Conservation (phyloP, 2,888 invertebrate species). For the Clusia tigrina region DNA sequence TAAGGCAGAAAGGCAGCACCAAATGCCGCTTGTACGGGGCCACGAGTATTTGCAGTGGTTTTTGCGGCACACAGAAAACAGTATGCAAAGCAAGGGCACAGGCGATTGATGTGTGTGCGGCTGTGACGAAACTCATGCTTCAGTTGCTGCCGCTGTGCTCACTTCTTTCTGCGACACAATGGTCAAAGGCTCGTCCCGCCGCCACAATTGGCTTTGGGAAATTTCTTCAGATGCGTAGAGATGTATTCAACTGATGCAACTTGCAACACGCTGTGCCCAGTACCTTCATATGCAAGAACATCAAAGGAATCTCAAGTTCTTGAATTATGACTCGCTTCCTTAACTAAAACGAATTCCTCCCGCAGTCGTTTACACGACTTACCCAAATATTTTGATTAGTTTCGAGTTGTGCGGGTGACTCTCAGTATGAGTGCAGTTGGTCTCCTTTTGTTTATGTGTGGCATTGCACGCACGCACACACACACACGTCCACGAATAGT, state of each 20-base stretch:
- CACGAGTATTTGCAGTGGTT: not conserved
- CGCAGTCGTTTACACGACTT: too few relatives aligned
- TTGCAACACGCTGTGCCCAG: too few relatives aligned
- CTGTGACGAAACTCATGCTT: not conserved
- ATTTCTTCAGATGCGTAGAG: not conserved
- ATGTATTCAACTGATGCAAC: too few relatives aligned
- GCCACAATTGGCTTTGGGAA: not conserved
- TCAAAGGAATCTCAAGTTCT: slow-evolving; percentile 8
- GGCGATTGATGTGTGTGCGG: not conserved
- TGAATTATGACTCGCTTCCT: slow-evolving; percentile 7
- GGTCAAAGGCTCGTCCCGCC: not conserved
- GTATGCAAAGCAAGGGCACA: not conserved
- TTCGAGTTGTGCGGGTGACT: not conserved
- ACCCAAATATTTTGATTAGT: slow-evolving; percentile 5
- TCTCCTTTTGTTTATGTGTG: not conserved
- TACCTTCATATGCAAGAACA: too few relatives aligned
- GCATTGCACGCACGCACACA: too few relatives aligned
- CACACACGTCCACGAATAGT: too few relatives aligned
- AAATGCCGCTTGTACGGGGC: too few relatives aligned
- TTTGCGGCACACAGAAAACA: not conserved
- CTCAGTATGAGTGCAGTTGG: not conserved
- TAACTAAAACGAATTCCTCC: not conserved
- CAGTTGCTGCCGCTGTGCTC: not conserved
- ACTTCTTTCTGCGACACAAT: not conserved
- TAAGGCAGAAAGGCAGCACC: not conserved